Evolutionary conservation across 1,140 invertebrate species (phyloP), one percentile per base, ranked within the genome.

Genomic region (Phenacoccus solenopsis): DNA sequence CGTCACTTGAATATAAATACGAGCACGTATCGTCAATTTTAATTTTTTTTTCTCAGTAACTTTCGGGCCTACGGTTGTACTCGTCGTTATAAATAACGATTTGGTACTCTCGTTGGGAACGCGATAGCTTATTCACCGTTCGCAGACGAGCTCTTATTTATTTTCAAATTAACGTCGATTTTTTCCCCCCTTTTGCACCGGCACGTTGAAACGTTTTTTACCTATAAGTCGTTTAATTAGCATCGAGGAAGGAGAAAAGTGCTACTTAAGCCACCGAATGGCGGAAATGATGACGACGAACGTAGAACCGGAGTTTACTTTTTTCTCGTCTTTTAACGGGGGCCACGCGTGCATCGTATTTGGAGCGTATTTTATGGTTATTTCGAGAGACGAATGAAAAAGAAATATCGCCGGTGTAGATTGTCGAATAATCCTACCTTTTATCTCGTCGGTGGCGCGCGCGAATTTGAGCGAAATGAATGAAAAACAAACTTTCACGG

Each of bases 401-500:
- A 49, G 20, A 49, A n/a, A 49, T 49, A 49, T 49, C 38, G 38
- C 38, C 13, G 20, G 38, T 49, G 38, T 49, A n/a, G 38, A 49
- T 49, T n/a, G n/a, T 49, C 38, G 38, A n/a, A 49, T 16, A 16
- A 49, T n/a, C 16, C 38, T n/a, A 49, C 38, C 38, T 49, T 49
- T 49, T 49, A 49, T 49, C 38, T 49, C 20, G 20, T 49, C n/a
- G n/a, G n/a, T n/a, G n/a, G n/a, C n/a, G 13, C 30, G 13, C 38
- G 13, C 13, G 5, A 49, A 49, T 49, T 49, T n/a, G 4, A 49
- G 38, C 16, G 38, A 49, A 49, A 49, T 49, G 38, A 49, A 49
- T 49, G 38, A 49, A 49, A n/a, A 49, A 49, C 38, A 49, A 49
- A 49, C 38, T 49, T 49, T 49, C 38, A 49, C 38, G 38, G 38